Base-by-base conservation (phyloP, 1,140 invertebrate genomes). In the Sycophila sp. region DNA sequence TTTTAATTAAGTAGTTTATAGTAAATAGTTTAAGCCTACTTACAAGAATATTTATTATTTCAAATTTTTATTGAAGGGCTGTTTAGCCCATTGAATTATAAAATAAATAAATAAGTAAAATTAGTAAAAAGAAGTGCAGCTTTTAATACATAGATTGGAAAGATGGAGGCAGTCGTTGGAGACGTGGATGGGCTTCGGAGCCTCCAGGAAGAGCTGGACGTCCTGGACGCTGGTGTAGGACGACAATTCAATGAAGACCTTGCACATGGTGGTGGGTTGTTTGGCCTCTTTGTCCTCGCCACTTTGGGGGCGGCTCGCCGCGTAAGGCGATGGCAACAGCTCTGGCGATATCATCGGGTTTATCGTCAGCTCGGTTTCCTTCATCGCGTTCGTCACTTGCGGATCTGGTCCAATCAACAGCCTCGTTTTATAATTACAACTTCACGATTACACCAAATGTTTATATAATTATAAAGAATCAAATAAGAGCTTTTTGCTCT, bases 171-270 rank as follows among this genome's bases (percentile, higher is more conserved):
- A 81, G 62, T 81, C 76, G 5, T 87, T 81, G n/a, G 82, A 77
- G 6, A 84, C 82, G 59, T 79, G 77, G 5, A 92, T 77, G 0
- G 91, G 90, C 45, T 85, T 81, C 22, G 83, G 72, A 2, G 88
- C 88, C 28, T 85, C 75, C 13, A 91, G 72, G 53, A 85, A 83
- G 2, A 91, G 71, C 77, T 90, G 87, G 19, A 91, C 84, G 71
- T 89, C 87, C 47, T 83, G 84, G 22, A 90, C 78, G 2, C 78
- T 80, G 6, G 83, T 78, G 69, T 87, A 86, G 13, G 89, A 85
- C 3, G 81, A 75, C 32, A 90, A 76, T 62, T 88, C 84, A 40
- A 90, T 76, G 30, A 73, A 75, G 36, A 89, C 77, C 69, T 77
- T 80, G 67, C 85, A 89, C 82, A 86, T 85, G 55, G 83, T 80